Conservation (phyloP, 2,888 invertebrate species). For the Drosophila quinaria region DNA sequence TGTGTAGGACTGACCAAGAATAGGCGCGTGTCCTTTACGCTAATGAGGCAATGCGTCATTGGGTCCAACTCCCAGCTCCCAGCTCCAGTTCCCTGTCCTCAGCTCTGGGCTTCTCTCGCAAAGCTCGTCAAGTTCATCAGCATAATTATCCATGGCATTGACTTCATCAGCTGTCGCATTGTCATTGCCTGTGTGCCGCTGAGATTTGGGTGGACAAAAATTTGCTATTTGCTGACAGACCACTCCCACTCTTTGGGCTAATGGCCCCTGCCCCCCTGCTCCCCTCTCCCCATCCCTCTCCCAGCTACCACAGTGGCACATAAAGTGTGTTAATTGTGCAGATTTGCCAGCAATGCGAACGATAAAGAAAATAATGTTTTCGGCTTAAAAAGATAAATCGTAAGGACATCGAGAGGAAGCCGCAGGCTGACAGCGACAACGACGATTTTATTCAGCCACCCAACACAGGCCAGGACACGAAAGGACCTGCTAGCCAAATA, state of each 20-base stretch:
- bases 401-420: slow-evolving; percentile 53
- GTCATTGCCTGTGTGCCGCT: slow-evolving; percentile 45
- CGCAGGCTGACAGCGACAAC: slow-evolving; percentile 47
- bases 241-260: slow-evolving; percentile 7
- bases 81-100: background rate
- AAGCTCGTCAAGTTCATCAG: slow-evolving; percentile 74
- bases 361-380: slow-evolving; percentile 73
- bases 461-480: slow-evolving; percentile 14
- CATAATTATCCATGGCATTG: slow-evolving; percentile 79
- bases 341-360: slow-evolving; percentile 67
- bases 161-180: slow-evolving; percentile 77
- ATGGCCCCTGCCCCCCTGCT: background rate
- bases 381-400: slow-evolving; percentile 80
- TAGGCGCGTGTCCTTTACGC: slow-evolving; percentile 74
- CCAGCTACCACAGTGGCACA: slow-evolving; percentile 40
- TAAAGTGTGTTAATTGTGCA: slow-evolving; percentile 79
- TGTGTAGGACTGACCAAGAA: slow-evolving; percentile 23
- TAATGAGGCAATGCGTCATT: slow-evolving; percentile 81
- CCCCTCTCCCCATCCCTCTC: background rate
- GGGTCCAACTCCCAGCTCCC: slow-evolving; percentile 33
- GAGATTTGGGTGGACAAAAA: slow-evolving; percentile 45
- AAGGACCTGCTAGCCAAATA: slow-evolving; percentile 42
- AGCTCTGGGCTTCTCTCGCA: background rate
- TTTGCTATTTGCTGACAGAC: slow-evolving; percentile 43
- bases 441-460: slow-evolving; percentile 37